Evolutionary conservation across 2,113 vertebrate species (phyloP).

Genomic region (Chloebia gouldiae): DNA sequence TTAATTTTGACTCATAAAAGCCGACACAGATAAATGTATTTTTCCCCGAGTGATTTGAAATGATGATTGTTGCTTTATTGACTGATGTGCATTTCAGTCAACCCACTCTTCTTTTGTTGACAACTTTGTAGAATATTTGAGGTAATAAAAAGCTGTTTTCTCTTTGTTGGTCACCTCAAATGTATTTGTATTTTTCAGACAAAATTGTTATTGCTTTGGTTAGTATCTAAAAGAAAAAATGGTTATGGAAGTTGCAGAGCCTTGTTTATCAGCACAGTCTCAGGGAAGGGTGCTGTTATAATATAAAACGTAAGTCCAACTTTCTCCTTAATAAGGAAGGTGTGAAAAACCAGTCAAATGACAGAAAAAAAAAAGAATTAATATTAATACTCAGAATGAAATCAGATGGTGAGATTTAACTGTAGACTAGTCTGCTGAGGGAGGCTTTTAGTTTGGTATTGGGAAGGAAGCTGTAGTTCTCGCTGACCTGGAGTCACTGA

Average conservation of each 20-base stretch:
- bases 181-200: neutral
- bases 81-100: neutral
- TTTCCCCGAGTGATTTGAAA: slow-evolving; percentile 13
- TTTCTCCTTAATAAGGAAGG: neutral
- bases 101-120: neutral
- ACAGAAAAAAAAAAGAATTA: neutral
- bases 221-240: neutral
- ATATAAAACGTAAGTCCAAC: neutral
- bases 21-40: neutral
- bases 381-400: neutral
- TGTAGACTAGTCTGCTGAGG: neutral
- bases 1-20: slow-evolving; percentile 24
- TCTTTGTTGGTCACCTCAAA: slow-evolving; percentile 5
- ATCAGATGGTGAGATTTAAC: neutral
- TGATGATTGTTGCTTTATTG: neutral
- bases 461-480: neutral
- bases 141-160: neutral
- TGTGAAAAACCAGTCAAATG: neutral
- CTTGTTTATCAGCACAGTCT: neutral
- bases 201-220: neutral
- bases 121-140: neutral
- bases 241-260: neutral
- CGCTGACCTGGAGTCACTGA: neutral
- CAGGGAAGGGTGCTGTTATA: neutral
- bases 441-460: neutral